These are phyloP conservation scores for Zaprionus camerounensis DNA, from an alignment of 1,140 invertebrate species.

Conservation along the genomic window DNA sequence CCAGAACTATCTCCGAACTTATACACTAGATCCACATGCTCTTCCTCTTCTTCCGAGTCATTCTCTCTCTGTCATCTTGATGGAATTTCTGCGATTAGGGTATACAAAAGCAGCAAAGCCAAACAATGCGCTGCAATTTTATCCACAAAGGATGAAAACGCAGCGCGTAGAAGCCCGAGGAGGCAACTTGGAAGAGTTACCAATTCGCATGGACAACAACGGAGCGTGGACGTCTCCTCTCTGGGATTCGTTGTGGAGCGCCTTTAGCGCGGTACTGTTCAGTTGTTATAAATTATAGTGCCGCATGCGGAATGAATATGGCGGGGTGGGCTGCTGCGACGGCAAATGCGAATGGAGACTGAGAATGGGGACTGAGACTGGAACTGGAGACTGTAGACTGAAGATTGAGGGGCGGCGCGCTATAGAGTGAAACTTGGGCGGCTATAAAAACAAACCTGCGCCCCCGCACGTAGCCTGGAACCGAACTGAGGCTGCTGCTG, in stretches of 20 bases:
- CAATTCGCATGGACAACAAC: slow-evolving; percentile 8
- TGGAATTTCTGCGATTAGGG: slow-evolving; percentile 30
- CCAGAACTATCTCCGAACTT: not conserved
- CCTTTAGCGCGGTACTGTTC: slow-evolving; percentile 63
- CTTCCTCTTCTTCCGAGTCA: too few species aligned
- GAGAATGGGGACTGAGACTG: not conserved
- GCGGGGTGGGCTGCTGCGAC: not conserved
- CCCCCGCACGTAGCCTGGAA: slow-evolving; percentile 67
- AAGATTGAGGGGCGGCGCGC: slow-evolving; percentile 38
- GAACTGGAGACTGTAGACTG: not conserved
- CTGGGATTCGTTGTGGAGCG: slow-evolving; percentile 63
- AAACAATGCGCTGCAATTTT: slow-evolving; percentile 76
- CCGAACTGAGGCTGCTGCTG: slow-evolving; percentile 10
- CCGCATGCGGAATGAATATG: slow-evolving; percentile 74
- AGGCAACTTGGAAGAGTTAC: slow-evolving; percentile 15
- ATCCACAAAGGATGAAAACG: slow-evolving; percentile 65
- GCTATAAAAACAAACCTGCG: slow-evolving; percentile 80
- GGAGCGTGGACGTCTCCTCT: not conserved
- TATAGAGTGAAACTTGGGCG: slow-evolving; percentile 72
- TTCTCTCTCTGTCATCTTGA: not conserved
- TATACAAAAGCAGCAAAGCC: slow-evolving; percentile 50
- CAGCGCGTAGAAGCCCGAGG: slow-evolving; percentile 40
- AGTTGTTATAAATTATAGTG: slow-evolving; percentile 83
- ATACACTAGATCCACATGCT: slow-evolving; percentile 6
- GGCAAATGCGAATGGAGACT: slow-evolving; percentile 1